These are phyloP conservation scores for Chlorops oryzae DNA, from an alignment of 1,140 invertebrate genomes.

Conservation along the genomic window DNA sequence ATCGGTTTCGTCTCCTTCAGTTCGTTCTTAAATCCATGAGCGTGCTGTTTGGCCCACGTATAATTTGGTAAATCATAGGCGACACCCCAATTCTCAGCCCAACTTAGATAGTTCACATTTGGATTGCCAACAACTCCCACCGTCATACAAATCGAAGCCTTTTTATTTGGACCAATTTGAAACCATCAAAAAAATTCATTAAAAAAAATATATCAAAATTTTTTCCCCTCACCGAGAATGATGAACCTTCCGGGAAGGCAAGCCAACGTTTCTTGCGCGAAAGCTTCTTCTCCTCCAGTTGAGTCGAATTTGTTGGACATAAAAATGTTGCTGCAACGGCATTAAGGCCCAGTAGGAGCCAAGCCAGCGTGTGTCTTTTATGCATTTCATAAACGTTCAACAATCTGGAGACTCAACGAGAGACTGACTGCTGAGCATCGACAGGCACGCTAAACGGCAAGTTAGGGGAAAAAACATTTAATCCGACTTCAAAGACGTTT, in stretches of 20 bases:
- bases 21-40: slow-evolving; percentile 33
- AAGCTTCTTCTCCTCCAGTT: slow-evolving; percentile 19
- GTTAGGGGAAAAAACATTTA: too few relatives aligned
- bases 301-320: slow-evolving; percentile 20
- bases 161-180: neutral
- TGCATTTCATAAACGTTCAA: too few relatives aligned
- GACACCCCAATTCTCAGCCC: slow-evolving; percentile 63
- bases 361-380: too few relatives aligned
- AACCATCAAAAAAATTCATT: slow-evolving; percentile 1
- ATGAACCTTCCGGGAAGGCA: slow-evolving; percentile 47
- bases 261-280: slow-evolving; percentile 41
- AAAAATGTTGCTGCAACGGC: too few relatives aligned
- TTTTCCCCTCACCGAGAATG: slow-evolving; percentile 42
- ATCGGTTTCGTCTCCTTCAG: slow-evolving; percentile 40
- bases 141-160: slow-evolving; percentile 43
- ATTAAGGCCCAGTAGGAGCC: too few relatives aligned
- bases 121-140: slow-evolving; percentile 44
- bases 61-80: slow-evolving; percentile 67
- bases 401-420: too few relatives aligned
- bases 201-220: neutral
- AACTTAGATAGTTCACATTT: slow-evolving; percentile 37
- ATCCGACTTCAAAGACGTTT: too few relatives aligned
- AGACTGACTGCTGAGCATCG: too few relatives aligned
- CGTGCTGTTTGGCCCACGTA: slow-evolving; percentile 55
- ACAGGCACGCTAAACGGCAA: too few relatives aligned